Evolutionary conservation across 2,797 vertebrate species (phyloP), one percentile per base, ranked within the genome.

Genomic region (Crenichthys baileyi): DNA sequence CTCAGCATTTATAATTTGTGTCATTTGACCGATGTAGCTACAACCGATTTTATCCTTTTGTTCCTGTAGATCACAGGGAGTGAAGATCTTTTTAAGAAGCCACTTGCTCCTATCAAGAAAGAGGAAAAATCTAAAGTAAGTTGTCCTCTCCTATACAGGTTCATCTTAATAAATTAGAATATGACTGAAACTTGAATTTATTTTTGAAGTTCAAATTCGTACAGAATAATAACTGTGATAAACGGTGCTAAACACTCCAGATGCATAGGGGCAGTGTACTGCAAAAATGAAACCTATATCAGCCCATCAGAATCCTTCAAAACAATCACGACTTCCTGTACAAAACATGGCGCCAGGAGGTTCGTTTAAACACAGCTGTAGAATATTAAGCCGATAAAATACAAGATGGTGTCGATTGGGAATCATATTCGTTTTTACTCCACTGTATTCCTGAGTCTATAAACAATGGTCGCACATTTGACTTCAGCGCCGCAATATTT

Each of bases 31-130:
- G 68, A 11, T 72, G 0, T 15, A 44, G 11, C 11, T 56, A 1
- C 29, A 53, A 24, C 3, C 5, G 2, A 61, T 46, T 46, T 39
- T 1, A 18, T 56, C 16, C 7, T 67, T 58, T 31, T 58, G 0
- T 72, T 70, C 2, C 67, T 75, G 15, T 76, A 96, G 96, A 94
- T 92, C 46, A 83, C 94, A 18, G 91, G 93, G 70, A 91, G 91
- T 63, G 97, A 99, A 75, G 97, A 99, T 15, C 95, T 98, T 76
- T 99, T 99, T 90, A 99, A 99, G 95, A 99, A 98, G 81, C 98
- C 98, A 24, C 91, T 99, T 51, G 96, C 97, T 85, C 98, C 98
- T 36, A 88, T 91, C 7, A 95, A 96, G 86, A 96, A 96, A 93
- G 98, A 98, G 46, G 98, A 98, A 73, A 98, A 99, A 50, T 87